Evolutionary conservation across 2,113 vertebrate genomes (phyloP).

Genomic region (Myotis brandtii): DNA sequence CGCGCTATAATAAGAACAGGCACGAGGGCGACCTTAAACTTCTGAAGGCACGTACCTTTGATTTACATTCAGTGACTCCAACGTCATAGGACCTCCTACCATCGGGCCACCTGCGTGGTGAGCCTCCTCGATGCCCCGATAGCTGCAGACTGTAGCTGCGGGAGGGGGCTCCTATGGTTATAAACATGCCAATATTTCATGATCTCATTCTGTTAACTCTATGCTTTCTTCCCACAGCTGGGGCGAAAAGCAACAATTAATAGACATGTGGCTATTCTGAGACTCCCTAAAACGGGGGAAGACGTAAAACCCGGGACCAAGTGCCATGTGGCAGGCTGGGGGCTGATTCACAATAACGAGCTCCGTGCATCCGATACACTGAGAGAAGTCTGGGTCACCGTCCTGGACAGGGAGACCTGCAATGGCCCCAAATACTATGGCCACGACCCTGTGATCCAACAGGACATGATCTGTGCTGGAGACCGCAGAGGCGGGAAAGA

Average conservation of each 20-base stretch:
- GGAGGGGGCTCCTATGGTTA: too few species aligned
- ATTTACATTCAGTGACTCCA: neutral
- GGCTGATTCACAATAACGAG: rapidly evolving
- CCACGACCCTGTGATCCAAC: slow-evolving; percentile 68
- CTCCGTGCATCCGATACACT: rapidly evolving
- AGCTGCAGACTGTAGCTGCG: neutral
- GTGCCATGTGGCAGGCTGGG: slow-evolving; percentile 87
- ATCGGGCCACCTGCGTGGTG: neutral
- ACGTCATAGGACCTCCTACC: neutral
- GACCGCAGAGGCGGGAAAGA: slow-evolving; percentile 68
- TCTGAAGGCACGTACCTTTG: slow-evolving; percentile 79
- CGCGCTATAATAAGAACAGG: rapidly evolving
- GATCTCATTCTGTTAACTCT: neutral
- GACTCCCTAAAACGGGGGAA: slow-evolving; percentile 56
- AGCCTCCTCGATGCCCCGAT: neutral
- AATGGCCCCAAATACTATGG: slow-evolving; percentile 77
- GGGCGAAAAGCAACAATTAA: slow-evolving; percentile 63
- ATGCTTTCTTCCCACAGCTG: slow-evolving; percentile 81
- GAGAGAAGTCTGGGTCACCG: slow-evolving; percentile 84
- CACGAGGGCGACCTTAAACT: slow-evolving; percentile 82
- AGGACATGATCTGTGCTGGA: slow-evolving; percentile 87
- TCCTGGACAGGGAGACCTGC: slow-evolving; percentile 83
- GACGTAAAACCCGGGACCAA: slow-evolving; percentile 75
- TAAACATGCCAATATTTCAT: neutral
- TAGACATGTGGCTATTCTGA: slow-evolving; percentile 70